phyloP scores from a whole-genome alignment of 2,113 vertebrate genomes.

The Girardinichthys multiradiatus region DNA sequence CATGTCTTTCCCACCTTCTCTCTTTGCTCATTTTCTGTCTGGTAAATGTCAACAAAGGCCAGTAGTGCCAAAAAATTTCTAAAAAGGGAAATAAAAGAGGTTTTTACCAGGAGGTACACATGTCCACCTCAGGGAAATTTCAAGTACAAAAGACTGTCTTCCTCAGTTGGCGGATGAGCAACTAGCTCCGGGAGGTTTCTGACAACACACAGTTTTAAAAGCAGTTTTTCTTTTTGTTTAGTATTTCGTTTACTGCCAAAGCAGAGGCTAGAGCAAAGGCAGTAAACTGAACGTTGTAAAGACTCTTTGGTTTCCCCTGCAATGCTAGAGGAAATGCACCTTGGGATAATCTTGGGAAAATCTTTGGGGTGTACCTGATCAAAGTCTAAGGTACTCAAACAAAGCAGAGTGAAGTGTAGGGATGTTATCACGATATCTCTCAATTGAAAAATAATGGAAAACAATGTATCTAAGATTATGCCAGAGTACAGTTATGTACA shows the following conservation, averaged over 20 bases:
- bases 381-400: background rate
- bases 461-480: no score
- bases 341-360: background rate
- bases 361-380: background rate
- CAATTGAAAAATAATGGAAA: no score
- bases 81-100: no score
- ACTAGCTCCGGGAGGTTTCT: slow-evolving; percentile 15
- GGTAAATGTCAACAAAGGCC: no score
- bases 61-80: no score
- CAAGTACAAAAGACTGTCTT: slow-evolving; percentile 35
- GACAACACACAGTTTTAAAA: slow-evolving; percentile 7
- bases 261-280: background rate
- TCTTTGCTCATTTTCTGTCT: no score
- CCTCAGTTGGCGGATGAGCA: slow-evolving; percentile 24
- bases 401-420: no score
- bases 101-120: slow-evolving; percentile 20
- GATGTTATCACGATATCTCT: no score
- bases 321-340: background rate
- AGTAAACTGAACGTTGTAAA: background rate
- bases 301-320: slow-evolving; percentile 4
- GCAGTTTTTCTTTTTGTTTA: background rate
- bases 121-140: slow-evolving; percentile 25
- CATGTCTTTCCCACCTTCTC: no score
- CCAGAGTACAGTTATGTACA: no score
- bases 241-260: background rate